phyloP scores from a whole-genome alignment of 2,797 vertebrate species.

The Intellagama lesueurii region DNA sequence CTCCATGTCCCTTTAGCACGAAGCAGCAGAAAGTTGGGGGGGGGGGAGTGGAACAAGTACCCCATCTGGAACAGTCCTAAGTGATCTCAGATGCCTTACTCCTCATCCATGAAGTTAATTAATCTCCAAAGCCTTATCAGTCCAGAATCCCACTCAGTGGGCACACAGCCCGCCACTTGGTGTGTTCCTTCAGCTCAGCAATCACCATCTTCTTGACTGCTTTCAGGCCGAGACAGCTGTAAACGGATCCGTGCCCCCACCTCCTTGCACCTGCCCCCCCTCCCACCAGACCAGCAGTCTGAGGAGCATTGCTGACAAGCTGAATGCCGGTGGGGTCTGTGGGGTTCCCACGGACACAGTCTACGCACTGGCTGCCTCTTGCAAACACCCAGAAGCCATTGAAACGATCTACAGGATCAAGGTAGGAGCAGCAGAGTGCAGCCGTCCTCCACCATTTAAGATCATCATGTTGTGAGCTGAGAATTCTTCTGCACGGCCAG shows the following conservation, averaged over 20 bases:
- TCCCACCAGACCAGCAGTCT: constrained; percentile 86
- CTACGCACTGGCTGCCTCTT: constrained; percentile 89
- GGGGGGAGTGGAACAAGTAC: no score
- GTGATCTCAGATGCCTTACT: no score
- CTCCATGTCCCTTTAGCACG: no score
- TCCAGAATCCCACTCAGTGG: no score
- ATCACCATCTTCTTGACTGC: background rate
- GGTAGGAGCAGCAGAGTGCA: constrained; percentile 37
- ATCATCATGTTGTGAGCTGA: background rate
- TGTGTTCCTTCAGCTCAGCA: no score
- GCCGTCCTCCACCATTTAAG: no score
- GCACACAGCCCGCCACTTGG: no score
- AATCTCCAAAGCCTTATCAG: no score
- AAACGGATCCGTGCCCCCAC: constrained; percentile 34
- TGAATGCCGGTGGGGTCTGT: constrained; percentile 84
- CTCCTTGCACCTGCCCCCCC: constrained; percentile 75
- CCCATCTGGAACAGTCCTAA: no score
- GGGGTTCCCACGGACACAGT: constrained; percentile 91
- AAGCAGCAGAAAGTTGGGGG: no score
- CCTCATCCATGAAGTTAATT: no score
- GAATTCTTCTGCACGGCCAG: background rate
- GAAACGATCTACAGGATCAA: constrained; percentile 77
- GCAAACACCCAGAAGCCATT: constrained; percentile 88
- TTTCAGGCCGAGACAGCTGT: constrained; percentile 53
- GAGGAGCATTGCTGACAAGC: constrained; percentile 79